Conservation (phyloP, 2,113 vertebrate species). For the Hirundichthys speculiger region DNA sequence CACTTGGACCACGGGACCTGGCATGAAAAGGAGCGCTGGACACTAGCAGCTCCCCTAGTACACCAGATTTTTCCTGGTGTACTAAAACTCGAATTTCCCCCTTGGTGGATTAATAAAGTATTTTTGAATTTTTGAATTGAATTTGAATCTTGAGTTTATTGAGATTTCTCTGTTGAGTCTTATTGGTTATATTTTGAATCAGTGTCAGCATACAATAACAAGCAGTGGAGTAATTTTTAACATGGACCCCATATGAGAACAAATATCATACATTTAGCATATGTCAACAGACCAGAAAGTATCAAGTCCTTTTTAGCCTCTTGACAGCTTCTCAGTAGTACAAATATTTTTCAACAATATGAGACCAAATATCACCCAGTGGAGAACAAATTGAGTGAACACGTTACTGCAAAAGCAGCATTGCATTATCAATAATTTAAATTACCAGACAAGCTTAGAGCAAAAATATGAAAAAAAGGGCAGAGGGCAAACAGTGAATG, state of each 20-base stretch:
- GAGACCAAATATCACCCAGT: not conserved
- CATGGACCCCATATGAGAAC: constrained; percentile 13
- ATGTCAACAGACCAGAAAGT: constrained; percentile 11
- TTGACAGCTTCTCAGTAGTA: constrained; percentile 18
- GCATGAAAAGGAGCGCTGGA: too few species aligned
- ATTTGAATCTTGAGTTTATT: constrained; percentile 13
- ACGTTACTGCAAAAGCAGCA: constrained; percentile 9
- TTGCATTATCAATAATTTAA: constrained; percentile 21
- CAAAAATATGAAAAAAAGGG: not conserved
- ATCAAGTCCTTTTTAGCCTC: constrained; percentile 1
- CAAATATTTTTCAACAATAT: constrained; percentile 25
- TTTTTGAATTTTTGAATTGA: too few species aligned
- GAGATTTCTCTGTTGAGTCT: constrained; percentile 6
- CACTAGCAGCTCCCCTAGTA: too few species aligned
- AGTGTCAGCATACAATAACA: constrained; percentile 11
- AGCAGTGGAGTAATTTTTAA: constrained; percentile 39
- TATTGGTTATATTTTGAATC: constrained; percentile 12
- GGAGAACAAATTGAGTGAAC: constrained; percentile 9
- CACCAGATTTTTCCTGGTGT: too few species aligned
- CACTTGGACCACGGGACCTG: too few species aligned
- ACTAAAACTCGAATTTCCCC: too few species aligned
- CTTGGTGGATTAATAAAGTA: too few species aligned
- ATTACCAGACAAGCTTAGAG: not conserved
- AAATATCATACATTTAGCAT: constrained; percentile 17
- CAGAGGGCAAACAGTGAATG: not conserved